Conservation (phyloP, 2,797 vertebrate genomes). For the Eurystomus glaucurus region DNA sequence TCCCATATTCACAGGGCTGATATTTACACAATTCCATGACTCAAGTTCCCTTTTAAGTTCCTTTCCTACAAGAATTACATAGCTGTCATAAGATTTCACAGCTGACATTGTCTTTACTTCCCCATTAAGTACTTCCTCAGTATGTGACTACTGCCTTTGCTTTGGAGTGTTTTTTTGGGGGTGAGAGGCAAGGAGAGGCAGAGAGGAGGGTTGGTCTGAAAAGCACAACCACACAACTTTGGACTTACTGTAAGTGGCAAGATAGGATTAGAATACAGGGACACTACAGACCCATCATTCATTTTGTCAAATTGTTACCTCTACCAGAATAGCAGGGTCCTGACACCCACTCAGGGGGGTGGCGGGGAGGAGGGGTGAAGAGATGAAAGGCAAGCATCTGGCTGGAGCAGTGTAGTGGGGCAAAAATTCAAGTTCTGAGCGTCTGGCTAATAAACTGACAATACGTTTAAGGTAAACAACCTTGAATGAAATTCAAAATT, state of each 20-base stretch:
- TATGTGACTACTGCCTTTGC: neutral
- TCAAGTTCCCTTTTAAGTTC: neutral
- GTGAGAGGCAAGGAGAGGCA: neutral
- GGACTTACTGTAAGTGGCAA: fast-evolving
- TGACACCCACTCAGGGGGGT: neutral
- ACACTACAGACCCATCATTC: neutral
- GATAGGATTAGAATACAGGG: neutral
- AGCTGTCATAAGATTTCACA: neutral
- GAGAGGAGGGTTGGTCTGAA: neutral
- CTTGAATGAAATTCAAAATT: neutral
- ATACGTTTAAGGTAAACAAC: neutral
- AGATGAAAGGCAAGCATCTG: neutral
- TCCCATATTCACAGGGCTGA: neutral
- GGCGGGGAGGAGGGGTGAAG: neutral
- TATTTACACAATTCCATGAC: neutral
- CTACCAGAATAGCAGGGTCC: neutral
- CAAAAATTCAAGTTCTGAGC: neutral
- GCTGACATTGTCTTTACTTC: neutral
- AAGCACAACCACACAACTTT: neutral
- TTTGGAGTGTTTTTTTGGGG: neutral
- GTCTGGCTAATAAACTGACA: neutral
- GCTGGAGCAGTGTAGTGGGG: neutral
- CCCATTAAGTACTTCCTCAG: neutral
- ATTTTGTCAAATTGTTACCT: neutral
- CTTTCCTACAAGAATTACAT: neutral